Evolutionary conservation across 2,113 vertebrate genomes (phyloP).

Genomic region (Hemichromis elongatus): DNA sequence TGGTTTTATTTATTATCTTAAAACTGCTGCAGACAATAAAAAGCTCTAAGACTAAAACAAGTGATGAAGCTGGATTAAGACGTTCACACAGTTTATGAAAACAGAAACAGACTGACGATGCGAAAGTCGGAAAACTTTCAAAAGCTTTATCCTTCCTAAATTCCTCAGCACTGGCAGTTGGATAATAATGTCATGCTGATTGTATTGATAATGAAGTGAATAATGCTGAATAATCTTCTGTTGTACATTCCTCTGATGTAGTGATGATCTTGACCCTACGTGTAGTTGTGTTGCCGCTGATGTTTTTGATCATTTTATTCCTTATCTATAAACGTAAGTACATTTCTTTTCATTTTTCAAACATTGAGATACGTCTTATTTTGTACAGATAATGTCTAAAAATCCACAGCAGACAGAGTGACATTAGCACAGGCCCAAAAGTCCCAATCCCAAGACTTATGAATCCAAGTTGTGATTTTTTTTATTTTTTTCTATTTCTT

Average conservation of each 20-base stretch:
- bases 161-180: fast-evolving
- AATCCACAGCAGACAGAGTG: not conserved
- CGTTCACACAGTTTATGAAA: fast-evolving
- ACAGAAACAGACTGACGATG: not conserved
- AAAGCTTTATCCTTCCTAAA: not conserved
- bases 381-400: not conserved
- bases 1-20: not conserved
- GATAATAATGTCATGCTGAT: not conserved
- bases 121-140: not conserved
- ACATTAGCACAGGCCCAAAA: not conserved
- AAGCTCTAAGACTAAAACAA: no score
- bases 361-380: not conserved
- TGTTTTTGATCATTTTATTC: not conserved
- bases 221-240: not conserved
- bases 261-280: not conserved
- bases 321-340: not conserved
- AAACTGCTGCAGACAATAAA: no score
- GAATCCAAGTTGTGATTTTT: not conserved
- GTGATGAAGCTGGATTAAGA: not conserved
- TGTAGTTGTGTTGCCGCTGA: not conserved
- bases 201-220: no score
- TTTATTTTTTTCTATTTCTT: not conserved
- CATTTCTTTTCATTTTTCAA: not conserved
- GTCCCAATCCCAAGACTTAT: fast-evolving
- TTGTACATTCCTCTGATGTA: not conserved